phyloP scores from a whole-genome alignment of 2,888 invertebrate genomes.

The Gerris lacustris region DNA sequence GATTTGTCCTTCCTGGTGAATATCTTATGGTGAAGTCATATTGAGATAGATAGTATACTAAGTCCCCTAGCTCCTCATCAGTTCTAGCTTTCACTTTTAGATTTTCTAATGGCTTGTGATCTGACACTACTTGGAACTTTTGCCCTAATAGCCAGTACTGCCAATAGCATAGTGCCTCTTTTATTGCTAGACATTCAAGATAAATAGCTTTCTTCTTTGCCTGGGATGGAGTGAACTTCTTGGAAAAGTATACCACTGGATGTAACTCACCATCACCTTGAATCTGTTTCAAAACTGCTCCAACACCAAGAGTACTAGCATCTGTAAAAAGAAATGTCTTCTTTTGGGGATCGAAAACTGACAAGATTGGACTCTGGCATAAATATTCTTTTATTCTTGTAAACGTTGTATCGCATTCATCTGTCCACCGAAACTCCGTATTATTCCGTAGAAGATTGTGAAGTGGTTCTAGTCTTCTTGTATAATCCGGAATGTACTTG shows the following conservation, averaged over 20 bases:
- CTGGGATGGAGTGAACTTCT: conserved; percentile 21
- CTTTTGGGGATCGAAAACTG: conserved; percentile 30
- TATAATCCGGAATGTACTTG: conserved; percentile 15
- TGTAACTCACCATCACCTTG: conserved; percentile 14
- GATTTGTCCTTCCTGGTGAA: no score
- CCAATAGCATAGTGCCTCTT: conserved; percentile 23
- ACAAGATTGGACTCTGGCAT: conserved; percentile 30
- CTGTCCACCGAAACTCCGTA: conserved; percentile 15
- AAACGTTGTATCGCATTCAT: conserved; percentile 16
- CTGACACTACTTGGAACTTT: conserved; percentile 16
- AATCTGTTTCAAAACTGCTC: conserved; percentile 29
- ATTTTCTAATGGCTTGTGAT: conserved; percentile 26
- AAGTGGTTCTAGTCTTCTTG: conserved; percentile 15
- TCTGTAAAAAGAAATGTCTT: conserved; percentile 32
- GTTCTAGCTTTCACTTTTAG: conserved; percentile 24
- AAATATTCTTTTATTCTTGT: conserved; percentile 20
- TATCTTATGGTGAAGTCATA: conserved; percentile 22
- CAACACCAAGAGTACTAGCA: conserved; percentile 29
- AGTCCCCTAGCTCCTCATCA: conserved; percentile 27
- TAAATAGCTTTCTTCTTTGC: conserved; percentile 21
- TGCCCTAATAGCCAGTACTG: conserved; percentile 22
- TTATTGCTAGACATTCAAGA: conserved; percentile 20
- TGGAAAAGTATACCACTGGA: conserved; percentile 21
- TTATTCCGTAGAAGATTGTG: conserved; percentile 19
- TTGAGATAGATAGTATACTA: conserved; percentile 27